Evolutionary conservation across 2,888 invertebrate genomes (phyloP).

Genomic region (Epistrophe grossulariae): DNA sequence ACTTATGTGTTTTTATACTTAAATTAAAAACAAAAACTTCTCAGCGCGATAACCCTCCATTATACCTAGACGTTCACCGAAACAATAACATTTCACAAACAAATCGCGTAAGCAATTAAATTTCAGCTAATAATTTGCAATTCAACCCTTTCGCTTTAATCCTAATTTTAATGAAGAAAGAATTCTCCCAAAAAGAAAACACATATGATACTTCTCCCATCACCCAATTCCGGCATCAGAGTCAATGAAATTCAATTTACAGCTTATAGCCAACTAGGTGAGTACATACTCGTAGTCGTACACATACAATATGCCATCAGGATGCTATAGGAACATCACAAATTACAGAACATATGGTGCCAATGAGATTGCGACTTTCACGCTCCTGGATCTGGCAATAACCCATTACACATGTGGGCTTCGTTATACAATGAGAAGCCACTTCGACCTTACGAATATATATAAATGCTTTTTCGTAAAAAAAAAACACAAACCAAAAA

Average conservation of each 20-base stretch:
- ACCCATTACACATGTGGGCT: slow-evolving; percentile 49
- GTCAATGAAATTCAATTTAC: slow-evolving; percentile 75
- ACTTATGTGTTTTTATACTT: too few species aligned
- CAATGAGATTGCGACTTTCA: slow-evolving; percentile 82
- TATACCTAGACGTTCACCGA: background rate
- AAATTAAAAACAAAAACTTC: too few species aligned
- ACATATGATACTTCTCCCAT: slow-evolving; percentile 61
- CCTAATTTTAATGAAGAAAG: slow-evolving; percentile 12
- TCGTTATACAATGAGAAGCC: slow-evolving; percentile 9
- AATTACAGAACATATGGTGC: slow-evolving; percentile 84
- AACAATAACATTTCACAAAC: slow-evolving; percentile 41
- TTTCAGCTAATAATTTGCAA: slow-evolving; percentile 55
- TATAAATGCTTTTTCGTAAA: slow-evolving; percentile 5
- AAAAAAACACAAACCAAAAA: slow-evolving; percentile 16
- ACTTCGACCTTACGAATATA: slow-evolving; percentile 38
- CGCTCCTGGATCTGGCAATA: slow-evolving; percentile 49
- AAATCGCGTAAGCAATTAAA: slow-evolving; percentile 61
- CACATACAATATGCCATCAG: slow-evolving; percentile 56
- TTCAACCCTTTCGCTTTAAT: slow-evolving; percentile 41
- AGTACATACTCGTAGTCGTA: slow-evolving; percentile 5
- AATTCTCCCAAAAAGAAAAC: slow-evolving; percentile 42
- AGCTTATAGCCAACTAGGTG: slow-evolving; percentile 43
- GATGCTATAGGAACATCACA: slow-evolving; percentile 81
- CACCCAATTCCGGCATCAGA: slow-evolving; percentile 26
- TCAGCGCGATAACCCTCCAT: too few species aligned